Conservation (phyloP, 2,113 vertebrate species). For the Centropus bengalensis region DNA sequence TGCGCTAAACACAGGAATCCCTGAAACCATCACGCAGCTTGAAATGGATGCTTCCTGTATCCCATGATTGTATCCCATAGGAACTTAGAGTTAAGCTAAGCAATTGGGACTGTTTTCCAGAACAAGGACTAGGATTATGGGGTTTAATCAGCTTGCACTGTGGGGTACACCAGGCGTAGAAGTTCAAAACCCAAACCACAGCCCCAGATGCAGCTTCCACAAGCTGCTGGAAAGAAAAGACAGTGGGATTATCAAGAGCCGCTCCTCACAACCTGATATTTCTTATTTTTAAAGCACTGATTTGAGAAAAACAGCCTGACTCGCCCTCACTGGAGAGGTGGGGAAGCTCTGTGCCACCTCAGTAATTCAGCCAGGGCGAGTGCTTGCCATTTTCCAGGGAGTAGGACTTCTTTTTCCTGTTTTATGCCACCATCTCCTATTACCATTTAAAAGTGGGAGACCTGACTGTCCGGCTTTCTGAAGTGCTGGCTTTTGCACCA, state of each 20-base stretch:
- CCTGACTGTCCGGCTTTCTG: not conserved
- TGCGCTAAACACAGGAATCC: not conserved
- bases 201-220: not conserved
- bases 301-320: not conserved
- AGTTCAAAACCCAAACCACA: not conserved
- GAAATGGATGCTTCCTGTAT: not conserved
- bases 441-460: not conserved
- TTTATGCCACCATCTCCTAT: not conserved
- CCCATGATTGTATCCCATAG: fast-evolving
- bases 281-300: constrained; percentile 5
- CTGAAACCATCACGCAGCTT: not conserved
- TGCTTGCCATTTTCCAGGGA: not conserved
- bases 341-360: not conserved
- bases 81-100: not conserved
- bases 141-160: not conserved
- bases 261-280: not conserved
- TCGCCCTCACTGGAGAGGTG: not conserved
- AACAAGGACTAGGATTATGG: not conserved
- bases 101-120: not conserved
- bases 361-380: not conserved
- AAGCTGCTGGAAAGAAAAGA: not conserved
- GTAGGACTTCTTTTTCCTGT: not conserved
- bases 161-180: not conserved
- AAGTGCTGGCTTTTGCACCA: not conserved
- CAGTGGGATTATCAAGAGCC: not conserved